phyloP scores from a whole-genome alignment of 2,113 vertebrate genomes.

The Saguinus imperator region DNA sequence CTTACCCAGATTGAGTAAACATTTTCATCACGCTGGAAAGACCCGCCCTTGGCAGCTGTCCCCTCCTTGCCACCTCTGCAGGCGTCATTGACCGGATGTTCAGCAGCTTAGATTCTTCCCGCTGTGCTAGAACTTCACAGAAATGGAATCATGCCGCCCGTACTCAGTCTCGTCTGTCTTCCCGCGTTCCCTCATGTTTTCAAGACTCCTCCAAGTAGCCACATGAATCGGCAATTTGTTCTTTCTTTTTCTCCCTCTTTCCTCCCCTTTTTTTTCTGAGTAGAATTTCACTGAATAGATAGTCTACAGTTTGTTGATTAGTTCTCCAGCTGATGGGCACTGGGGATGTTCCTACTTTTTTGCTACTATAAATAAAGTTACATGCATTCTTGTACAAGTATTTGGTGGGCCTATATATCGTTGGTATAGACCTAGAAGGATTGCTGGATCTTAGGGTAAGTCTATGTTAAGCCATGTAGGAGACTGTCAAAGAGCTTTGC shows the following conservation, averaged over 20 bases:
- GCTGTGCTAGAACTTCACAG: not conserved
- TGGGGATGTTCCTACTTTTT: not conserved
- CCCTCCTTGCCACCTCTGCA: fast-evolving
- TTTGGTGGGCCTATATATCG: not conserved
- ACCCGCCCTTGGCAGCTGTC: fast-evolving
- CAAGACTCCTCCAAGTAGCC: not conserved
- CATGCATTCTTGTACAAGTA: not conserved
- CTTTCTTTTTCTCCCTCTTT: not conserved
- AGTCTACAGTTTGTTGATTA: fast-evolving
- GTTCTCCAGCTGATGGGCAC: not conserved
- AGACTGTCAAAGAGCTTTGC: not conserved
- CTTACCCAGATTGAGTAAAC: not conserved
- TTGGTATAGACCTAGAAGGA: not conserved
- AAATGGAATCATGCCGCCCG: fast-evolving
- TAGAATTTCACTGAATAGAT: not conserved
- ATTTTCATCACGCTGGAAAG: not conserved
- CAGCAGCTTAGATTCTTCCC: fast-evolving
- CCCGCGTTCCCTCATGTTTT: not conserved
- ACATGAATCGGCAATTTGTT: not conserved
- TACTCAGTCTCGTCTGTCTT: not conserved
- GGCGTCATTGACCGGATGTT: no score
- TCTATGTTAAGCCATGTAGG: fast-evolving
- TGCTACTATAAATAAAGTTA: not conserved
- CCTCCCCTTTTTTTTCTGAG: not conserved
- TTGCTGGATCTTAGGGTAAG: not conserved